Base-by-base conservation (phyloP, 1,140 invertebrate genomes). In the Sinonovacula constricta region DNA sequence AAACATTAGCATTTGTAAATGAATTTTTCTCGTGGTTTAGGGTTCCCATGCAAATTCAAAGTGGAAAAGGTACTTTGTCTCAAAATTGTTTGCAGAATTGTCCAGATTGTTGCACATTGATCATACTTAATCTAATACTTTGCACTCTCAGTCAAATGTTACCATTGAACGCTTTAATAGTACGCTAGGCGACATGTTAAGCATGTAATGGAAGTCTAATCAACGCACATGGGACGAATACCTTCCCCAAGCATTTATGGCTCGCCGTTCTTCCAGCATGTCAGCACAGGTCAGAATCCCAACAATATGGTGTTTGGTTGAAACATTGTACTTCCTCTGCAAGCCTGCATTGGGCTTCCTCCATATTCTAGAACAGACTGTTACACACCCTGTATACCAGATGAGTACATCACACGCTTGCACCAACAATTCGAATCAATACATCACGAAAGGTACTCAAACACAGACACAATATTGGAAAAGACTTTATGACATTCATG, bases 71-170 rank as follows among this genome's bases (percentile, higher is more conserved):
- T 14, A 82, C 51, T 84, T 80, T 75, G 76, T 74, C 15, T 76
- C 66, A 33, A 53, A 22, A 45, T 4, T 80, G 18, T 70, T 82
- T 59, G 15, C 56, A 45, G 33, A 62, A n/a, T 51, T 83, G 51
- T 81, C 79, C 76, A n/a, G 56, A 4, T 34, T 81, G 0, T 53
- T 83, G 18, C 10, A 63, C 2, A 85, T 84, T 18, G 53, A 85
- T 36, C 81, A 85, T 36, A 71, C 78, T 0, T 59, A 71, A 49
- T 83, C 85, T 2, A 84, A 78, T 2, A 33, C 80, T 7, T 85
- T 87, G 53, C 80, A 87, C 54, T 88, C 89, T 22, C 71, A 80
- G 22, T 63, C 76, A 0, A 90, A 91, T 62, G 88, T 88, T 14
- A 59, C 82, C 28, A 83, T 87, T 5, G 85, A 88, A 77, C 51